These are phyloP conservation scores for Ceratina japonica DNA, from an alignment of 1,140 invertebrate genomes.

Conservation along the genomic window DNA sequence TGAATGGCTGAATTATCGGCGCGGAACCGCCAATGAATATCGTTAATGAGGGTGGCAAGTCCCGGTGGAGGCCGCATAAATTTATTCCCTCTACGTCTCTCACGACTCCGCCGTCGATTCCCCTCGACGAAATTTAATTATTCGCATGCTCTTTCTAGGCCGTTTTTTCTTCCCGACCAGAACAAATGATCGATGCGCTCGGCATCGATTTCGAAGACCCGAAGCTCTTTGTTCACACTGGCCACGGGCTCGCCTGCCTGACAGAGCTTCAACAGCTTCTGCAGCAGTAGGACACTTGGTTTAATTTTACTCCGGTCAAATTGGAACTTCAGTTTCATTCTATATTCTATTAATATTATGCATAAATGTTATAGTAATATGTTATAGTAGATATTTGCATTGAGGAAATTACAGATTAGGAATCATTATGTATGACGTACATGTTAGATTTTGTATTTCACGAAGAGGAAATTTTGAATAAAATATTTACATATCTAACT, in stretches of 20 bases:
- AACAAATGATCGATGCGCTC: constrained; percentile 22
- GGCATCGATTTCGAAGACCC: constrained; percentile 2
- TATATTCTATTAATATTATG: too few species aligned
- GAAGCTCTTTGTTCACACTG: constrained; percentile 30
- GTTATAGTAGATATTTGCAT: too few species aligned
- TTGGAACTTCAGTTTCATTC: background rate
- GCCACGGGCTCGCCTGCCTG: background rate
- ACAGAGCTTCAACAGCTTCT: too few species aligned
- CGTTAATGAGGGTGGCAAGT: constrained; percentile 66
- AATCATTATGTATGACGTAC: too few species aligned
- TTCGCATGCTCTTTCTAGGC: constrained; percentile 37
- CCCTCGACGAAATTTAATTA: constrained; percentile 60
- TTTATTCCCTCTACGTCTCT: constrained; percentile 44
- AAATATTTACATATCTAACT: too few species aligned
- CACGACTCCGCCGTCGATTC: background rate
- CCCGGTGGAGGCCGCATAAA: constrained; percentile 50
- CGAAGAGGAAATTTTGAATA: too few species aligned
- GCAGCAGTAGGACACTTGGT: background rate
- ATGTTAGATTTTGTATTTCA: too few species aligned
- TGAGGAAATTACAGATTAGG: too few species aligned
- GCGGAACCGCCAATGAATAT: constrained; percentile 66
- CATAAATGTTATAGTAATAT: too few species aligned
- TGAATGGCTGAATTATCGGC: constrained; percentile 70
- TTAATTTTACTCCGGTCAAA: background rate
- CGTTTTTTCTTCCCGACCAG: background rate